Evolutionary conservation across 2,797 vertebrate genomes (phyloP).

Genomic region (Poeciliopsis turneri): DNA sequence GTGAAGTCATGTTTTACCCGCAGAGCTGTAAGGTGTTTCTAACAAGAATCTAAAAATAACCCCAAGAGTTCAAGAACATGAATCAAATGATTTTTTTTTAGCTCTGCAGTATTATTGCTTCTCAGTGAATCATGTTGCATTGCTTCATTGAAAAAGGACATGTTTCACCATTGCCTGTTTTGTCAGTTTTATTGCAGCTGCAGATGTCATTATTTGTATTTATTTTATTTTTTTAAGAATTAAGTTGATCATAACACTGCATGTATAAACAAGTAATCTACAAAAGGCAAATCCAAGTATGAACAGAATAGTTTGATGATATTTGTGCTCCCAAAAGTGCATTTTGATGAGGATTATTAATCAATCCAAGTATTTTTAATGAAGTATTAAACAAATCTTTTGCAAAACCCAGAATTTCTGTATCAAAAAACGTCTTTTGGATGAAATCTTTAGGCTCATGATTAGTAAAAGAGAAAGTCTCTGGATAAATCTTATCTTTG

Average conservation of each 20-base stretch:
- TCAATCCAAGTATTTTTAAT: no score
- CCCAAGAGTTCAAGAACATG: not conserved
- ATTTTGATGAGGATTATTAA: no score
- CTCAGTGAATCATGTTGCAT: not conserved
- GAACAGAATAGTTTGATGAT: not conserved
- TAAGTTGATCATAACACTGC: not conserved
- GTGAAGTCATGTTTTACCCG: slow-evolving; percentile 11
- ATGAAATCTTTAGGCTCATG: not conserved
- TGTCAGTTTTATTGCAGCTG: not conserved
- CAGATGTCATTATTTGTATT: not conserved
- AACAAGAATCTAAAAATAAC: slow-evolving; percentile 12
- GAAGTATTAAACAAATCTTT: no score
- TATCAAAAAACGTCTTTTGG: no score
- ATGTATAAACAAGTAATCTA: not conserved
- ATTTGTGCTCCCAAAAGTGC: not conserved
- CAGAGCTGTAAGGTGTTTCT: slow-evolving; percentile 7
- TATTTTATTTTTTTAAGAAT: not conserved
- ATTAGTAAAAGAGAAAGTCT: not conserved
- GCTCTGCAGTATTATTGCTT: not conserved
- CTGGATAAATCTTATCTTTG: not conserved
- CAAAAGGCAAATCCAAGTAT: not conserved
- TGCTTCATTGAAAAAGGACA: not conserved
- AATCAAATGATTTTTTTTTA: not conserved
- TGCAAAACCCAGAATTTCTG: no score
- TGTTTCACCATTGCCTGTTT: not conserved